phyloP scores from a whole-genome alignment of 2,113 vertebrate species.

The Procapra przewalskii region DNA sequence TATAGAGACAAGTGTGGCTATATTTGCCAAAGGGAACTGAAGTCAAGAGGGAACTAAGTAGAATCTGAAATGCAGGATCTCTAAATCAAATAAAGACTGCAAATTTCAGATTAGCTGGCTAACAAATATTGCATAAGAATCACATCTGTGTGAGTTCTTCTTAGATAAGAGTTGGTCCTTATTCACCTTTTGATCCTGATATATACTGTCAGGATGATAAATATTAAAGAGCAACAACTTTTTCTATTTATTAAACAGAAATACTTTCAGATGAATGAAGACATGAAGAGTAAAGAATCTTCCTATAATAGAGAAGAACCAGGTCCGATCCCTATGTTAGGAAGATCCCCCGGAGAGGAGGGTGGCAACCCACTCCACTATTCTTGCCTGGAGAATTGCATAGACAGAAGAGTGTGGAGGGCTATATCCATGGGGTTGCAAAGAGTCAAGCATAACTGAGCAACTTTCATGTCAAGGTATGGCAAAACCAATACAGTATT shows the following conservation, averaged over 20 bases:
- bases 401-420: not conserved
- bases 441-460: not conserved
- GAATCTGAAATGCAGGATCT: not conserved
- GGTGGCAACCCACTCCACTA: not conserved
- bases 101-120: not conserved
- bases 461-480: not conserved
- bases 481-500: no score
- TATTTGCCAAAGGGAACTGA: not conserved
- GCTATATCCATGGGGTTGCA: not conserved
- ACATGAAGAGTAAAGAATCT: not conserved
- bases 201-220: not conserved
- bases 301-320: not conserved
- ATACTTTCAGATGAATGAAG: not conserved
- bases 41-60: not conserved
- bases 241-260: not conserved
- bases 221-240: not conserved
- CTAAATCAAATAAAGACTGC: not conserved
- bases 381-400: not conserved
- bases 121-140: not conserved
- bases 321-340: not conserved
- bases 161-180: not conserved
- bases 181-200: not conserved
- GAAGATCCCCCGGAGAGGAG: not conserved
- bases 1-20: not conserved
- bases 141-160: not conserved